Evolutionary conservation across 2,888 invertebrate genomes (phyloP).

Genomic region (Meliscaeva auricollis): DNA sequence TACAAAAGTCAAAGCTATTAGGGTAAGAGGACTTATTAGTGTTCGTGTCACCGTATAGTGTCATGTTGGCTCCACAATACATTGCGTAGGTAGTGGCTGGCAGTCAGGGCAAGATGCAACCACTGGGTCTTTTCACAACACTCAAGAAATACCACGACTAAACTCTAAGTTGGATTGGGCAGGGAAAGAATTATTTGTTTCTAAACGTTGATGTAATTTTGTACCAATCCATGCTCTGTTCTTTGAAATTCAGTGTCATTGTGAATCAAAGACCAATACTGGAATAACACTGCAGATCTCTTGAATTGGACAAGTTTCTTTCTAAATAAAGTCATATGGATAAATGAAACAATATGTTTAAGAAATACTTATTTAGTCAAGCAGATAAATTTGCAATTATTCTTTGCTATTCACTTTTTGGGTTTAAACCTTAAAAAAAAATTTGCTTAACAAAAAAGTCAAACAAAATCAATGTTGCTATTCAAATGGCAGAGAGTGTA

Average conservation of each 20-base stretch:
- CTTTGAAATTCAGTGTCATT: constrained; percentile 51
- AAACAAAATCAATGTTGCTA: too few species aligned
- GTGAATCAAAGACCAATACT: constrained; percentile 58
- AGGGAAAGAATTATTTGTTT: constrained; percentile 65
- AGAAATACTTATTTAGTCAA: too few species aligned
- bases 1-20: constrained; percentile 74
- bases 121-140: constrained; percentile 6
- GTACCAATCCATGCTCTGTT: constrained; percentile 63
- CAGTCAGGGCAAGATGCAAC: constrained; percentile 30
- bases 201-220: constrained; percentile 67
- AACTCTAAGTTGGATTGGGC: constrained; percentile 49
- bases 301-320: too few species aligned
- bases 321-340: too few species aligned
- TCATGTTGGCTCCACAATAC: constrained; percentile 60
- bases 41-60: constrained; percentile 70
- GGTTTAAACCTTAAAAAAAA: too few species aligned
- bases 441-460: too few species aligned
- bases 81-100: constrained; percentile 69
- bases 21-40: constrained; percentile 69
- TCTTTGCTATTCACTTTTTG: too few species aligned
- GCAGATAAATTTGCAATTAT: too few species aligned
- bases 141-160: neutral
- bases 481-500: too few species aligned
- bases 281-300: neutral
- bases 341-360: too few species aligned